Conservation (phyloP, 2,113 vertebrate genomes). For the Theropithecus gelada region DNA sequence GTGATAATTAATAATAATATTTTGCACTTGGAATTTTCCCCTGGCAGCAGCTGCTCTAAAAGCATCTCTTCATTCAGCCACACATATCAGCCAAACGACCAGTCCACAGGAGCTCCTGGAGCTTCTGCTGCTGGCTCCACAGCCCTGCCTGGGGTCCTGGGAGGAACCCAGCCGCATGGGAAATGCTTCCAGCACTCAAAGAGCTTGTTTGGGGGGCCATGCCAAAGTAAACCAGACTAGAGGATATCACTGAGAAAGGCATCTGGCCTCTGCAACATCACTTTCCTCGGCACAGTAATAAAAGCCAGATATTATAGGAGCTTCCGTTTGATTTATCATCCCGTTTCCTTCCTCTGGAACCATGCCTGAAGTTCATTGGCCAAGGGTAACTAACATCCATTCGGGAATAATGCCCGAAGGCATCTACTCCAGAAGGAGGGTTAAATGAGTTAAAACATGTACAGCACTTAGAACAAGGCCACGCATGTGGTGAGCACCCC, state of each 20-base stretch:
- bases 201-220: background rate
- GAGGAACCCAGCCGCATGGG: background rate
- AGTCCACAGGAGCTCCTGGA: background rate
- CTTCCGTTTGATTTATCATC: background rate
- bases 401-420: background rate
- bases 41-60: constrained; percentile 66
- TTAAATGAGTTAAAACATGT: background rate
- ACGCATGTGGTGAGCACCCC: rapidly evolving
- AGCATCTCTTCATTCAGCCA: constrained; percentile 60
- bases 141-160: background rate
- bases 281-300: rapidly evolving
- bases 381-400: background rate
- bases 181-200: background rate
- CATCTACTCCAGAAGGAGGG: too few relatives aligned
- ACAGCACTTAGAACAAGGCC: background rate
- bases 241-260: background rate
- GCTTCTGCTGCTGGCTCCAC: background rate
- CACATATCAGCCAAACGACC: constrained; percentile 51
- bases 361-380: background rate
- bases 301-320: background rate
- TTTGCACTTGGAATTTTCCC: constrained; percentile 74
- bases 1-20: constrained; percentile 77
- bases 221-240: background rate
- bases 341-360: background rate
- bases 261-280: background rate